phyloP scores from a whole-genome alignment of 1,140 invertebrate genomes.

The Diachasma alloeum region DNA sequence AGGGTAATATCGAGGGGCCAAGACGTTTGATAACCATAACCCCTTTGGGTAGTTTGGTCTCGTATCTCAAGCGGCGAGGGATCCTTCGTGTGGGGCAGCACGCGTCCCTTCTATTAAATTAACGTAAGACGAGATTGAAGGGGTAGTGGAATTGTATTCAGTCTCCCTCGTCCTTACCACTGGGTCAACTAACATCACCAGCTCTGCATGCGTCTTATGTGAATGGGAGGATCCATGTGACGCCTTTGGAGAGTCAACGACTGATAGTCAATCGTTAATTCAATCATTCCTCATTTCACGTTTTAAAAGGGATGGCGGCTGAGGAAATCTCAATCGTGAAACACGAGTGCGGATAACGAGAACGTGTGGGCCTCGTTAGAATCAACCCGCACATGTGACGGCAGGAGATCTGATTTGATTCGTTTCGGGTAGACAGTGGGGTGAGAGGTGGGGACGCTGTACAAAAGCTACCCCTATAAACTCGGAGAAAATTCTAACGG shows the following conservation, averaged over 20 bases:
- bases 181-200: slow-evolving; percentile 35
- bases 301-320: too few relatives aligned
- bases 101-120: slow-evolving; percentile 61
- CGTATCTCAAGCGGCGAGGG: slow-evolving; percentile 33
- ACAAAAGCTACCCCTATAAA: slow-evolving; percentile 25
- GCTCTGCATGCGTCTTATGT: not conserved
- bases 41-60: not conserved
- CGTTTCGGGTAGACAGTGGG: not conserved
- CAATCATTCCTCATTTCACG: not conserved
- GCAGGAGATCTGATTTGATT: slow-evolving; percentile 18
- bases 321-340: slow-evolving; percentile 7
- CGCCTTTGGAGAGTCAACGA: not conserved
- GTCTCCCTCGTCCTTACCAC: not conserved
- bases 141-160: slow-evolving; percentile 28
- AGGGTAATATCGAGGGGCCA: not conserved
- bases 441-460: not conserved
- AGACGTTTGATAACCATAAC: slow-evolving; percentile 14
- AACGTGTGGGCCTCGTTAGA: slow-evolving; percentile 17
- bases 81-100: slow-evolving; percentile 47
- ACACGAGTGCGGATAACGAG: slow-evolving; percentile 19
- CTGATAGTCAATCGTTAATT: not conserved
- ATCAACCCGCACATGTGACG: slow-evolving; percentile 42
- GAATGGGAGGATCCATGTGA: not conserved
- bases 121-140: slow-evolving; percentile 48
- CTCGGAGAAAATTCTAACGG: not conserved